Conservation (phyloP, 2,113 vertebrate species). For the Corythaixoides concolor region DNA sequence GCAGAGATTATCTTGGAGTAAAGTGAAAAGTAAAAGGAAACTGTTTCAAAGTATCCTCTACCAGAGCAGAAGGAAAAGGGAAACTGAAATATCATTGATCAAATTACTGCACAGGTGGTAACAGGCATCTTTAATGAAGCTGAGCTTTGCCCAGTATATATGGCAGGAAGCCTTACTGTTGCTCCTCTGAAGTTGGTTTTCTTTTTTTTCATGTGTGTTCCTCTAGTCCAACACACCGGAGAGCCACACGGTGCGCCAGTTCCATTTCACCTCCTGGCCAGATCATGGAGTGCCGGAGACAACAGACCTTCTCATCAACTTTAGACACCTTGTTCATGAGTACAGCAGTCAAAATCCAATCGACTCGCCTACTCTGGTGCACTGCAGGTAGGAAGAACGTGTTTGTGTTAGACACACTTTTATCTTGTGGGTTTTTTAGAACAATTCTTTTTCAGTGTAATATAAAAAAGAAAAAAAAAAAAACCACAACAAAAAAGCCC, state of each 20-base stretch:
- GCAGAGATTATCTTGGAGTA: background rate
- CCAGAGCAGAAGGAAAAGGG: background rate
- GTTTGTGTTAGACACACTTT: background rate
- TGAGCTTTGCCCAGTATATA: background rate
- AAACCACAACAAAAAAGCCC: background rate
- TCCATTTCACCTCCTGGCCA: slow-evolving; percentile 97
- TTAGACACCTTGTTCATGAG: slow-evolving; percentile 90
- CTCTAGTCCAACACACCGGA: slow-evolving; percentile 82
- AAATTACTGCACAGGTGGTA: background rate
- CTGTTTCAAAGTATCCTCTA: background rate
- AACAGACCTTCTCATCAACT: slow-evolving; percentile 92
- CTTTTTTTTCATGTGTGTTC: background rate
- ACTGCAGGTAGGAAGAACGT: slow-evolving; percentile 86
- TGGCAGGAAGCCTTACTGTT: background rate
- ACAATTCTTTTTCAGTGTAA: background rate
- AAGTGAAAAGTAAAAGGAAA: background rate
- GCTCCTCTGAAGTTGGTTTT: background rate
- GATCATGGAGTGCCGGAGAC: slow-evolving; percentile 92
- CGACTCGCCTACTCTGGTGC: slow-evolving; percentile 87
- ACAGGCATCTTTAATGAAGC: background rate
- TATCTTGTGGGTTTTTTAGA: background rate
- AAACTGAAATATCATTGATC: background rate
- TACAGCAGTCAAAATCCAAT: slow-evolving; percentile 85
- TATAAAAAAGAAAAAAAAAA: background rate
- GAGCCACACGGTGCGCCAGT: slow-evolving; percentile 86